Evolutionary conservation across 2,113 vertebrate species (phyloP).

Genomic region (Hypanus sabinus): DNA sequence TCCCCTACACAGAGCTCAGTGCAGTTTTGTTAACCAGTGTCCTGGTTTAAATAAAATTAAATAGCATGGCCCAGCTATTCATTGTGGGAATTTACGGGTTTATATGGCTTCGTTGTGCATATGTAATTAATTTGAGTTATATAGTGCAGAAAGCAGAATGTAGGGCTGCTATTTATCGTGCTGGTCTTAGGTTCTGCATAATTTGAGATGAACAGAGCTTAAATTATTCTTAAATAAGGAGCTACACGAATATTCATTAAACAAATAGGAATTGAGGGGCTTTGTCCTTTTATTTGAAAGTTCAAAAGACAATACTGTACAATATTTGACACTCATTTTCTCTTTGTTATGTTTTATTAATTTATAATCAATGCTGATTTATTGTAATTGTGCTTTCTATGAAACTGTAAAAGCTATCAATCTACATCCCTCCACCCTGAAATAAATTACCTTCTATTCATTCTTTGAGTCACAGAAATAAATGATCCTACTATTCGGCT

Average conservation of each 20-base stretch:
- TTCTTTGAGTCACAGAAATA: not conserved
- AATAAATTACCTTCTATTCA: not conserved
- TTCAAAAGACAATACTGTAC: not conserved
- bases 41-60: not conserved
- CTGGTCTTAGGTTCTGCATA: not conserved
- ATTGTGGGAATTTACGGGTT: not conserved
- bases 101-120: not conserved
- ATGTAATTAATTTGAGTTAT: not conserved
- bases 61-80: not conserved
- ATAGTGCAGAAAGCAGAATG: not conserved
- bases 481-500: not conserved
- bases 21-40: not conserved
- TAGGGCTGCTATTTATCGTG: not conserved
- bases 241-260: not conserved
- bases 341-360: not conserved
- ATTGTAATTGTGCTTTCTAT: not conserved
- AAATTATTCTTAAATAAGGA: not conserved
- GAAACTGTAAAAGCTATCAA: conserved; percentile 15
- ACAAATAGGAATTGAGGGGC: not conserved
- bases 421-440: not conserved
- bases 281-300: not conserved
- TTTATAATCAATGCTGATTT: not conserved
- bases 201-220: not conserved
- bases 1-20: not conserved
- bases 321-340: not conserved